Base-by-base conservation (phyloP, 2,113 vertebrate genomes). In the Periophthalmus modestus region DNA sequence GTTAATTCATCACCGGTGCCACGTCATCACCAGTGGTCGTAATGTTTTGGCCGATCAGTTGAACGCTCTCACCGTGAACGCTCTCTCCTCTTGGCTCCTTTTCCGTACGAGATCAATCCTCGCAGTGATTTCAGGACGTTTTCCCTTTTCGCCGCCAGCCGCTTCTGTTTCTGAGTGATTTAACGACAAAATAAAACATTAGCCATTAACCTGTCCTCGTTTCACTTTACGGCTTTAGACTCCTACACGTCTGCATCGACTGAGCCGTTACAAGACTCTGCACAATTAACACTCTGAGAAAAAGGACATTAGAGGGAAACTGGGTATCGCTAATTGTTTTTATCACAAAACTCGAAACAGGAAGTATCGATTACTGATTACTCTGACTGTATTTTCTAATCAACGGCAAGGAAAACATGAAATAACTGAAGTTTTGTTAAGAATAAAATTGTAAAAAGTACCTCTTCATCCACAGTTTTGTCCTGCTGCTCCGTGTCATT, bases 121-220 rank as follows among this genome's bases (percentile, higher is more conserved):
- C 77, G 68, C 34, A 92, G 85, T 7, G 91, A 92, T 1, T 23
- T 82, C 7, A 92, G 4, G 58, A 92, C 0, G 3, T 76, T 94
- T 80, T 95, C 94, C 80, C 93, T 94, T 39, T 92, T 93, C 79
- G 89, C 75, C 0, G 90, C 80, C 57, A 90, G 82, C 9, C 34
- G 82, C 0, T 59, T 75, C 75, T 66, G 73, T 0, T 58, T 72
- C 86, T 85, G 55, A 52, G 65, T 54, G 21, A 0, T 67, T 67
- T 47, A 23, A 67, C 4, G 34, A 15, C 23, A 16, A 34, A 48
- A 6, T 66, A 39, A 66, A 46, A 46, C 63, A 43, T 21, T 19
- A 21, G 18, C 13, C 11, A 21, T 46, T 39, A 43, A 66, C 13
- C 63, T 39, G 34, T 66, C 34, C 15, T 13, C 34, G 11, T 7